phyloP scores from a whole-genome alignment of 2,113 vertebrate species.

The Leptocoma aspasia region DNA sequence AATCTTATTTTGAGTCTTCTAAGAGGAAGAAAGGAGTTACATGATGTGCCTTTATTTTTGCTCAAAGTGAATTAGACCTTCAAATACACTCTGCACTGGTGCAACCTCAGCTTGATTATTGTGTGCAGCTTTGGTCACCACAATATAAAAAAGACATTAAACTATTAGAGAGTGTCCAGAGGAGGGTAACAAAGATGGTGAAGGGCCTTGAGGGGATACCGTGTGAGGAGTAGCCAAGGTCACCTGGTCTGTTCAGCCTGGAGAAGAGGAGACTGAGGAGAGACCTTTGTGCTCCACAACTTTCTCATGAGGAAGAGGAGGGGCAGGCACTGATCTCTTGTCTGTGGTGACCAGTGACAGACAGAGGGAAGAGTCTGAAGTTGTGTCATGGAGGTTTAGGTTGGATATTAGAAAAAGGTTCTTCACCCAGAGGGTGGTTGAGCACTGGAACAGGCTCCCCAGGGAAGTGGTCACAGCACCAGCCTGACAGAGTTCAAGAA shows the following conservation, averaged over 20 bases:
- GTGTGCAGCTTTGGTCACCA: background rate
- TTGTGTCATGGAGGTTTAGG: background rate
- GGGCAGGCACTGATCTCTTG: background rate
- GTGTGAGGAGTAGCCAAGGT: background rate
- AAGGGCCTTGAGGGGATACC: background rate
- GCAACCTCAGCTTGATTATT: background rate
- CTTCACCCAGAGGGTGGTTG: background rate
- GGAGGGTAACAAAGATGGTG: background rate
- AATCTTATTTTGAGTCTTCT: background rate
- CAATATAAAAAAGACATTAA: background rate
- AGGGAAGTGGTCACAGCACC: background rate
- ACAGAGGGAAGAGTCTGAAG: background rate
- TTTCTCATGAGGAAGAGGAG: fast-evolving
- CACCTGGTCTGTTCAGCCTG: background rate
- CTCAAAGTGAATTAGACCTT: background rate
- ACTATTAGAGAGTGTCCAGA: background rate
- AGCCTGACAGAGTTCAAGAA: background rate
- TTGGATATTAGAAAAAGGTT: background rate
- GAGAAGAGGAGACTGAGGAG: background rate
- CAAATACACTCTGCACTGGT: background rate
- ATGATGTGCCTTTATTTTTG: background rate
- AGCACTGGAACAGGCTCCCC: background rate
- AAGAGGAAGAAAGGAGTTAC: background rate
- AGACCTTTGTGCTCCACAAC: background rate
- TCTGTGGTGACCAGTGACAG: background rate